Evolutionary conservation across 2,888 invertebrate genomes (phyloP).

Genomic region (Timema cristinae): DNA sequence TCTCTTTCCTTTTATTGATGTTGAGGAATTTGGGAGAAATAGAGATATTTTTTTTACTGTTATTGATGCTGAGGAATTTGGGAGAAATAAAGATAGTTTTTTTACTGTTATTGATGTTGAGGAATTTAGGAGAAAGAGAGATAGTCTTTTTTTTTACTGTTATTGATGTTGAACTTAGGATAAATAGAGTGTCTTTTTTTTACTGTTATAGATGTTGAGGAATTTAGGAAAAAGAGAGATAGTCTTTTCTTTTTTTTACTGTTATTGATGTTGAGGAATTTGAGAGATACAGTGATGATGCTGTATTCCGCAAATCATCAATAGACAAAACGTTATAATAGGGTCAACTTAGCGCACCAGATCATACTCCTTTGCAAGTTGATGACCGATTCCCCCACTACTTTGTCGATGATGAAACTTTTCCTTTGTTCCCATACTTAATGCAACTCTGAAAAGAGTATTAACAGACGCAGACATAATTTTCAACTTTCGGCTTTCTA

Average conservation of each 20-base stretch:
- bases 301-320: neutral
- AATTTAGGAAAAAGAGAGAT: too few relatives aligned
- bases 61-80: conserved; percentile 16
- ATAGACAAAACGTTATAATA: conserved; percentile 1
- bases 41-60: too few relatives aligned
- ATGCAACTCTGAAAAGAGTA: conserved; percentile 20
- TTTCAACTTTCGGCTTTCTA: too few relatives aligned
- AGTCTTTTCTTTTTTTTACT: too few relatives aligned
- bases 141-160: too few relatives aligned
- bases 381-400: conserved; percentile 14
- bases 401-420: conserved; percentile 28
- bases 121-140: too few relatives aligned
- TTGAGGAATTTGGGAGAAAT: too few relatives aligned
- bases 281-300: conserved; percentile 20
- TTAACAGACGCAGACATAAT: conserved; percentile 14
- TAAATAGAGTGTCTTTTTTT: too few relatives aligned
- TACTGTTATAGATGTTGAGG: too few relatives aligned
- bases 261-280: conserved; percentile 17
- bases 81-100: conserved; percentile 21
- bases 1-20: too few relatives aligned
- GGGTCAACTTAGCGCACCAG: conserved; percentile 3
- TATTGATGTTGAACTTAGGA: too few relatives aligned
- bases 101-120: too few relatives aligned
- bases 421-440: conserved; percentile 22
- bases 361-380: neutral